Base-by-base conservation (phyloP, 2,888 invertebrate genomes). In the Balanococcus diminutus region DNA sequence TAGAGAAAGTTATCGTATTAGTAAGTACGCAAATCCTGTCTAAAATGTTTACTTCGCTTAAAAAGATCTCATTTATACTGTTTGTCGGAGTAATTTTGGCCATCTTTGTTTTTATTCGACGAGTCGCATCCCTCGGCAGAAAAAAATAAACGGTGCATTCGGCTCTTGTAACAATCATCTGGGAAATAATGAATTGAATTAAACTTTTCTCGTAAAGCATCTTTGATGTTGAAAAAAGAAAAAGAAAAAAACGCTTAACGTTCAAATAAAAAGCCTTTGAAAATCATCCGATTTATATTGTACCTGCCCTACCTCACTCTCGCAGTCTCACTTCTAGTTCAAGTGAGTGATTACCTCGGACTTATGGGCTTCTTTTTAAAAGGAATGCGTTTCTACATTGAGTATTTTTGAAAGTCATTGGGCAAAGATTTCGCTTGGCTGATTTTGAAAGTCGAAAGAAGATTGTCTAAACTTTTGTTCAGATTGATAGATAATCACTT, bases 41-140 rank as follows among this genome's bases (percentile, higher is more conserved):
- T 67, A 67, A 67, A 67, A 67, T 67, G 67, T 67, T 67, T 67
- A 67, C 67, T 28, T 67, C 67, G 67, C 28, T 67, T 67, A 28
- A 67, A 28, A 28, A 67, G 67, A 67, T 28, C 14, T 67, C 28
- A 31, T 4, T 28, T 22, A 56, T 11, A 67, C 28, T 67, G 28
- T 67, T 67, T 67, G 28, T 28, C 25, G 67, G 19, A 67, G n/a
- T 67, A 67, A 28, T 67, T 67, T 67, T 67, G 67, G 67, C 28
- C 28, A 28, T 28, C 67, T 67, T 67, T 67, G 67, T 67, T 67
- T 28, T 67, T 28, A 14, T 67, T 25, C 67, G 46, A 16, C 16
- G 25, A 28, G 67, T 67, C 28, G 8, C 67, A 56, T 22, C 6
- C 2, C 22, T 56, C 1, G 4, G 19, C 19, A 22, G 56, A 22